phyloP scores from a whole-genome alignment of 2,888 invertebrate genomes.

The Andrena fulva region DNA sequence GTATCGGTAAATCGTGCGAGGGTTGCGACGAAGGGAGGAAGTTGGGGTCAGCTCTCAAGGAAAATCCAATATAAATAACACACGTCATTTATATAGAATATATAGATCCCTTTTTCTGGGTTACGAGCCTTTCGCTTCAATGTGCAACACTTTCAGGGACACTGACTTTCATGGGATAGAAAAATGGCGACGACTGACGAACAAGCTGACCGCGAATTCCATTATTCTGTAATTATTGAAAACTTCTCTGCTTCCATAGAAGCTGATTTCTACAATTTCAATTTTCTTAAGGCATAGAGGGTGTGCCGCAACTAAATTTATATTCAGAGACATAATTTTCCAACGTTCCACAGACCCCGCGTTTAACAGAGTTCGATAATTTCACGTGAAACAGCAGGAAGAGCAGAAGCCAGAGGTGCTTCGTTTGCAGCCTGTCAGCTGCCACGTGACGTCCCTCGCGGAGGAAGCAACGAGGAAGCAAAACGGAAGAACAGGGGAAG shows the following conservation, averaged over 20 bases:
- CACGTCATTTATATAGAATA: slow-evolving; percentile 26
- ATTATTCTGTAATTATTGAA: background rate
- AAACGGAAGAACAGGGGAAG: background rate
- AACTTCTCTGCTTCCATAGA: background rate
- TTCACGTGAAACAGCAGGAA: no score
- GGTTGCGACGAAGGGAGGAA: slow-evolving; percentile 18
- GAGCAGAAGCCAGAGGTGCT: no score
- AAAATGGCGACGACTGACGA: background rate
- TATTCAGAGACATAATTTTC: no score
- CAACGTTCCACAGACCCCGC: no score
- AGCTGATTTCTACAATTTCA: no score
- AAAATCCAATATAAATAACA: slow-evolving; percentile 57
- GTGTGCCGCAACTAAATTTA: no score
- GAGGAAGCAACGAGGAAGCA: background rate
- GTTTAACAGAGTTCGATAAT: no score
- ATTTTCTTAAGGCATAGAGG: no score
- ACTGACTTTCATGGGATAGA: background rate
- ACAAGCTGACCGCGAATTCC: background rate
- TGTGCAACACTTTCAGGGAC: slow-evolving; percentile 34
- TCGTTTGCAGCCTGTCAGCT: background rate
- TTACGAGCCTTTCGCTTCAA: slow-evolving; percentile 11
- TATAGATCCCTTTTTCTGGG: slow-evolving; percentile 34
- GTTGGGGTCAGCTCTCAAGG: slow-evolving; percentile 35
- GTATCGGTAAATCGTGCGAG: slow-evolving; percentile 15
- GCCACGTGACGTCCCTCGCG: background rate